Conservation (phyloP, 2,888 invertebrate species). For the Coleophora deauratella region DNA sequence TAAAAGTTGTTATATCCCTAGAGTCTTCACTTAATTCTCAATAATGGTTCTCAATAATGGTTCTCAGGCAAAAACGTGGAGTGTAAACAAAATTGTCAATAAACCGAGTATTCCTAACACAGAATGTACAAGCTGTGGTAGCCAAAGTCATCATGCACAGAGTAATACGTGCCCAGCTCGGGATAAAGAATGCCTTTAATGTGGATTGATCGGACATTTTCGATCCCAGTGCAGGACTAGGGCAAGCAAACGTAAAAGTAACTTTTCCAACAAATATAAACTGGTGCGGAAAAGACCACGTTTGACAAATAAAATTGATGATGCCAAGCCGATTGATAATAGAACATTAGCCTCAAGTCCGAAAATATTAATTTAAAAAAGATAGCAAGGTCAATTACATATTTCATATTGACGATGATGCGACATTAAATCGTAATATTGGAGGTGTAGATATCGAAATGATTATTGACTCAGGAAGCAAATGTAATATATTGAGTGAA, state of each 20-base stretch:
- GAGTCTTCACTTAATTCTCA: too few relatives aligned
- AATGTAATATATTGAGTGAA: constrained; percentile 14
- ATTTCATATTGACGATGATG: constrained; percentile 16
- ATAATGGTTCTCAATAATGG: too few relatives aligned
- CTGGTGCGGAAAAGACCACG: too few relatives aligned
- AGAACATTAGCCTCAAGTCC: not conserved
- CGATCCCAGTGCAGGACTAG: constrained; percentile 8
- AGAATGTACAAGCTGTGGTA: not conserved
- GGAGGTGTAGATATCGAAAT: constrained; percentile 13
- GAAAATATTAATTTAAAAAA: too few relatives aligned
- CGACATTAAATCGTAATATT: constrained; percentile 9
- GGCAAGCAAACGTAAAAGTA: constrained; percentile 3
- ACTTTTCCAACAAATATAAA: constrained; percentile 11
- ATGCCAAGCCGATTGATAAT: not conserved
- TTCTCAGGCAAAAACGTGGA: too few relatives aligned
- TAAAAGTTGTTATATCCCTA: too few relatives aligned
- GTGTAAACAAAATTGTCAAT: too few relatives aligned
- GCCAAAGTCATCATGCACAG: not conserved
- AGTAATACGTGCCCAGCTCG: constrained; percentile 3
- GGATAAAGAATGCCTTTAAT: constrained; percentile 7
- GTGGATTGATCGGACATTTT: constrained; percentile 13
- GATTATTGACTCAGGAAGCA: constrained; percentile 19
- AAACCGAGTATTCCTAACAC: too few relatives aligned
- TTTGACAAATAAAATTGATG: not conserved
- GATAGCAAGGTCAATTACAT: too few relatives aligned